These are phyloP conservation scores for Nymphalis c-album DNA, from an alignment of 2,888 invertebrate species.

Conservation along the genomic window DNA sequence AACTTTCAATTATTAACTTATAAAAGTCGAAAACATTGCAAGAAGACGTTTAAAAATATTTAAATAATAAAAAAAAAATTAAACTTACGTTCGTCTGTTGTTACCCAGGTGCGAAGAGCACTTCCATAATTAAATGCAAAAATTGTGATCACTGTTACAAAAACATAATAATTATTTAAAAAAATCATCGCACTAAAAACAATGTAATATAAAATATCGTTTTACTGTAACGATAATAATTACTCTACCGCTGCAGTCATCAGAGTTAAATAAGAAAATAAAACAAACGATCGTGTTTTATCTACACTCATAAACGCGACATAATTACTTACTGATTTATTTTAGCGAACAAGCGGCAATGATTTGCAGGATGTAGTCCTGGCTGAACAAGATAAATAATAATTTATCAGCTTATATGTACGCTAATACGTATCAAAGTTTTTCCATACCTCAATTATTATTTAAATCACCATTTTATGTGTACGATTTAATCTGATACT, in stretches of 20 bases:
- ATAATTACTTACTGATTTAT: conserved; percentile 16
- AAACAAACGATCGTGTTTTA: conserved; percentile 18
- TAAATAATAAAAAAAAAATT: neutral
- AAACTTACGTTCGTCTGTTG: conserved; percentile 69
- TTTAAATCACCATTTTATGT: too few relatives aligned
- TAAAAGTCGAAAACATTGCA: too few relatives aligned
- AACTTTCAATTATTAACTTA: too few relatives aligned
- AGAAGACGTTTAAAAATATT: too few relatives aligned
- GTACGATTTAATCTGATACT: too few relatives aligned
- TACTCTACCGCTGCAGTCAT: conserved; percentile 5
- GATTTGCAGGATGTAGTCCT: conserved; percentile 32
- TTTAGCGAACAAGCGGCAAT: conserved; percentile 16
- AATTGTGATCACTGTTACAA: conserved; percentile 9
- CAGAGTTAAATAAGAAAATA: conserved; percentile 24
- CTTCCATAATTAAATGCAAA: conserved; percentile 26
- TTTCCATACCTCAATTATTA: neutral
- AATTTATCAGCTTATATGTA: conserved; percentile 16
- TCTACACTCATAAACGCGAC: conserved; percentile 12
- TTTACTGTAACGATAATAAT: neutral
- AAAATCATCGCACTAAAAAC: conserved; percentile 7
- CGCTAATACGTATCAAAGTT: neutral
- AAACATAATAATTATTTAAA: neutral
- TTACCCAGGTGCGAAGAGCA: conserved; percentile 47
- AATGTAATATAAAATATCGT: neutral
- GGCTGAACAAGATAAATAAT: conserved; percentile 28